Percentiles rank a stretch among this genome's conserved stretches.
Conservation (phyloP, 2,888 invertebrate genomes). For the Ethmia dodecea region DNA sequence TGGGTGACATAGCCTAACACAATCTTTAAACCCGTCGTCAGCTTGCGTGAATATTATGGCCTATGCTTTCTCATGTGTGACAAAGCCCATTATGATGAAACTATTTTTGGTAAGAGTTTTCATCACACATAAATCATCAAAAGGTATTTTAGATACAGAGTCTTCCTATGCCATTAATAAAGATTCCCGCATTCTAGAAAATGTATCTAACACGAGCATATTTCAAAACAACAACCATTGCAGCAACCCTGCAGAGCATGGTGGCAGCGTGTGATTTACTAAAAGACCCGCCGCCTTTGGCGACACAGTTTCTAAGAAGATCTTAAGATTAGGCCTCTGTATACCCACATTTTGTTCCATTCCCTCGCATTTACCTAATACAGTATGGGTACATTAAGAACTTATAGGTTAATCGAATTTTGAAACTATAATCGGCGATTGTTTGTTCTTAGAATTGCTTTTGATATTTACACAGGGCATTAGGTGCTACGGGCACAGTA, state of each 20-base stretch:
- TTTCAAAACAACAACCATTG: neutral
- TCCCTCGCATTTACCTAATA: constrained; percentile 40
- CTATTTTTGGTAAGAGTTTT: too few species aligned
- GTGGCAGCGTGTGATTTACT: constrained; percentile 48
- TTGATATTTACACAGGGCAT: constrained; percentile 34
- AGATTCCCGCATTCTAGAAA: too few species aligned
- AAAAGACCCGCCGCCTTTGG: constrained; percentile 49
- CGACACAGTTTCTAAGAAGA: constrained; percentile 57
- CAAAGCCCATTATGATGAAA: too few species aligned
- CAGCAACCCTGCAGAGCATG: constrained; percentile 36
- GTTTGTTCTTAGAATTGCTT: constrained; percentile 42
- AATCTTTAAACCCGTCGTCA: too few species aligned
- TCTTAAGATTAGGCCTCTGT: constrained; percentile 47
- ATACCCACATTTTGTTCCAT: constrained; percentile 31
- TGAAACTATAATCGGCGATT: constrained; percentile 53
- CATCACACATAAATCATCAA: too few species aligned
- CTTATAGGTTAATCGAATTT: constrained; percentile 37
- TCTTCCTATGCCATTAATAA: too few species aligned
- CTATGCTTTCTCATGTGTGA: too few species aligned
- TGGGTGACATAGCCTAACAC: too few species aligned
- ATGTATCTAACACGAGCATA: too few species aligned
- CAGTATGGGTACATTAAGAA: constrained; percentile 37
- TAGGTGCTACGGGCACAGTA: constrained; percentile 20
- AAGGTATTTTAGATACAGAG: too few species aligned
- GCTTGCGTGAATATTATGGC: too few species aligned